A percentile compares a stretch with the other conserved stretches of the same genome.
Conservation (phyloP, 1,140 invertebrate species). For the Ruditapes philippinarum region DNA sequence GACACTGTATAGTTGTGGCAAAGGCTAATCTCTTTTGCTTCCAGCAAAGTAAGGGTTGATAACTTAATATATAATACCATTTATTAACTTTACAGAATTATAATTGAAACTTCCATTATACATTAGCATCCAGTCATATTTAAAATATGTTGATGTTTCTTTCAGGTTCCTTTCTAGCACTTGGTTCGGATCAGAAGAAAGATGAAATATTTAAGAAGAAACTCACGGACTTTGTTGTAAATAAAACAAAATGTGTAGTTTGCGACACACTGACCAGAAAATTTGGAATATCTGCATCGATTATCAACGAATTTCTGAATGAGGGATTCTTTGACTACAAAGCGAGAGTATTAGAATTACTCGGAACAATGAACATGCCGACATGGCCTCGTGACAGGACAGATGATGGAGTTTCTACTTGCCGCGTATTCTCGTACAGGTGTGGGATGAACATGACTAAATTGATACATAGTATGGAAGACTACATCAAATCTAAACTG, state of each 20-base stretch:
- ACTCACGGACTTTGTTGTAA: neutral
- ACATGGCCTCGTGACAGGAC: neutral
- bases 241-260: constrained; percentile 11
- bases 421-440: neutral
- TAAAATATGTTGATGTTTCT: neutral
- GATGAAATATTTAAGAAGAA: constrained; percentile 5
- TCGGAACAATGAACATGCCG: neutral
- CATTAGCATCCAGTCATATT: neutral
- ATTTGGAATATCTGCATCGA: neutral
- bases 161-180: neutral
- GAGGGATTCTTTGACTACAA: constrained; percentile 12
- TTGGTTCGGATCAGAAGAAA: neutral
- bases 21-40: no score
- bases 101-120: neutral
- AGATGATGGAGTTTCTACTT: neutral
- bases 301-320: constrained; percentile 13
- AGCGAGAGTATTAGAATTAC: neutral
- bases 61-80: no score
- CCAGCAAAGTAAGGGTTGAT: no score
- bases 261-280: neutral
- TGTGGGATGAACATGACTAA: neutral
- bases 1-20: no score
- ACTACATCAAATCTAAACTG: constrained; percentile 1
- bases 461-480: neutral
- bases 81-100: no score